A percentile compares a stretch with the other conserved stretches of the same genome.
phyloP scores from a whole-genome alignment of 2,113 vertebrate species.

The Thamnaconus septentrionalis region DNA sequence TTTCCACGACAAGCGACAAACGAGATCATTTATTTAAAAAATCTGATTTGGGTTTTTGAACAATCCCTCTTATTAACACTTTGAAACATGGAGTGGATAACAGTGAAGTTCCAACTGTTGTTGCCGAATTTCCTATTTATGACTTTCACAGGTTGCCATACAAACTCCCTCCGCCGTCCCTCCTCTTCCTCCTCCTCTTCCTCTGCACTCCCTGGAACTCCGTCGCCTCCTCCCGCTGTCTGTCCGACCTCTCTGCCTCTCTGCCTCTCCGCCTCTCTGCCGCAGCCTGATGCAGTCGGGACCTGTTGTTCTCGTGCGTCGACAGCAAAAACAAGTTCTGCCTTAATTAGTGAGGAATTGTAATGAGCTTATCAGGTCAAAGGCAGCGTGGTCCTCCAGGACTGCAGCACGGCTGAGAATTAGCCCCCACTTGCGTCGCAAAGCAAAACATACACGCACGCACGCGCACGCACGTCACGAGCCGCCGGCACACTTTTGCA shows the following conservation, averaged over 20 bases:
- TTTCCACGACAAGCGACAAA: too few species aligned
- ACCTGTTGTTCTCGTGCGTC: conserved; percentile 67
- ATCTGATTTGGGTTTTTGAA: too few species aligned
- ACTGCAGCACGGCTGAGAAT: conserved; percentile 72
- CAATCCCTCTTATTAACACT: too few species aligned
- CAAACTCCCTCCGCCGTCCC: too few species aligned
- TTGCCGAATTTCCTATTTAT: too few species aligned
- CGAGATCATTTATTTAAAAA: too few species aligned
- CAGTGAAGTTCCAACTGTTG: too few species aligned
- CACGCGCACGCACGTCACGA: conserved; percentile 16
- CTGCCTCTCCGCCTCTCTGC: conserved; percentile 16
- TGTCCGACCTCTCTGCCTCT: conserved; percentile 3
- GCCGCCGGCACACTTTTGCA: conserved; percentile 58
- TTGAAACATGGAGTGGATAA: too few species aligned
- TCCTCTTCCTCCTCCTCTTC: too few species aligned
- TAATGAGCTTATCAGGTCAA: conserved; percentile 84
- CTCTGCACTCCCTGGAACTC: too few species aligned
- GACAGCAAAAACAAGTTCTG: conserved; percentile 63
- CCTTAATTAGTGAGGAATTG: conserved; percentile 80
- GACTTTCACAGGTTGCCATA: too few species aligned
- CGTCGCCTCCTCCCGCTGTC: not conserved
- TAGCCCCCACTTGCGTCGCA: conserved; percentile 56
- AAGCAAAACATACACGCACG: conserved; percentile 50
- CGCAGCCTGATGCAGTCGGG: conserved; percentile 37
- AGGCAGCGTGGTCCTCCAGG: conserved; percentile 79